Evolutionary conservation across 1,140 invertebrate genomes (phyloP).

Genomic region (Aricia agestis): DNA sequence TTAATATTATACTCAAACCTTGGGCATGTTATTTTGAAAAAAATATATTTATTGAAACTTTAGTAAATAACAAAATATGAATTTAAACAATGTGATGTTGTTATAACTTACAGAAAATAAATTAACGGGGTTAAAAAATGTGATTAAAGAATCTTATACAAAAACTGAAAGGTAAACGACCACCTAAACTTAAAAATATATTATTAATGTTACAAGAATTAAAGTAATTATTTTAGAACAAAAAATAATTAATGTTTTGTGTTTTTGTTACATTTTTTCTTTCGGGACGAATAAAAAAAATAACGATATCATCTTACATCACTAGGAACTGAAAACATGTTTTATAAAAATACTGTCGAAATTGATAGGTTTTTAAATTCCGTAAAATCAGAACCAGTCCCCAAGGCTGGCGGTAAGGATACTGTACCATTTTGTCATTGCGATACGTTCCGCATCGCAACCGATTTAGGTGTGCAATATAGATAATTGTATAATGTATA

Average conservation of each 20-base stretch:
- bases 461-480: neutral
- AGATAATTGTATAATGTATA: too few species aligned
- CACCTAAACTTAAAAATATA: neutral
- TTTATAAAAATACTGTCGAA: constrained; percentile 14
- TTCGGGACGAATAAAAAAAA: too few species aligned
- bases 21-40: too few species aligned
- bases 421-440: constrained; percentile 14
- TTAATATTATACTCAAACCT: too few species aligned
- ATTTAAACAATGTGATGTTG: too few species aligned
- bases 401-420: constrained; percentile 36
- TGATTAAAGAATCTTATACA: neutral
- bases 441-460: constrained; percentile 4
- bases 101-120: too few species aligned
- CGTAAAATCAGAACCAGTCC: constrained; percentile 40
- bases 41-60: too few species aligned
- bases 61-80: too few species aligned
- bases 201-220: neutral
- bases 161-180: neutral
- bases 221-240: neutral
- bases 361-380: constrained; percentile 13
- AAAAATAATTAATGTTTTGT: neutral
- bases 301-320: neutral
- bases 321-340: constrained; percentile 6
- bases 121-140: neutral
- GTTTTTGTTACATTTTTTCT: neutral